A percentile compares a stretch with the other conserved stretches of the same genome.
phyloP scores from a whole-genome alignment of 1,140 invertebrate genomes.

The Gryon sp. region DNA sequence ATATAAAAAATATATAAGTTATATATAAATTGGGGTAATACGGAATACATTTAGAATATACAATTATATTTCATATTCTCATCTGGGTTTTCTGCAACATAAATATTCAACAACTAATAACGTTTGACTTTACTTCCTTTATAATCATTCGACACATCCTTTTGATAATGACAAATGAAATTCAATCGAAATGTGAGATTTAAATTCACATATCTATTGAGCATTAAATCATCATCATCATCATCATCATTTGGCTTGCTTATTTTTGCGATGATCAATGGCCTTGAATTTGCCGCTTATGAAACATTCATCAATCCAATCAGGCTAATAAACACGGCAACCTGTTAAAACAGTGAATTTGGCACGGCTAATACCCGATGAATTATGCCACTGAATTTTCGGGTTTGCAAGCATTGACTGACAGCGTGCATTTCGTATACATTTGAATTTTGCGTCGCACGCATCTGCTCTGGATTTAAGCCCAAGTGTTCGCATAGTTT shows the following conservation, averaged over 20 bases:
- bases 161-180: no score
- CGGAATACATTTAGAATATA: no score
- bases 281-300: constrained; percentile 1
- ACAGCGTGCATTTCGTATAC: constrained; percentile 13
- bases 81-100: no score
- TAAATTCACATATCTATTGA: no score
- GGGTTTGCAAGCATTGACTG: constrained; percentile 18
- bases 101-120: no score
- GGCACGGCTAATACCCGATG: constrained; percentile 1
- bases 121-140: no score
- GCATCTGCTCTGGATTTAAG: constrained; percentile 12
- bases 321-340: constrained; percentile 32
- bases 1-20: no score
- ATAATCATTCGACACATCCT: no score
- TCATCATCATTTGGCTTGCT: background rate
- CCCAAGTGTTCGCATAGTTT: constrained; percentile 18
- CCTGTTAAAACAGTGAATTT: constrained; percentile 35
- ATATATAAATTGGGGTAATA: no score
- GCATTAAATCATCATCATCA: background rate
- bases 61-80: no score
- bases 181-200: no score
- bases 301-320: constrained; percentile 31
- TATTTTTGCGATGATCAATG: background rate
- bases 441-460: constrained; percentile 16
- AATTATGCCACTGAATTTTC: constrained; percentile 20